Percentiles rank a stretch among this genome's conserved stretches.
These are phyloP conservation scores for Theristus sp. DNA, from an alignment of 2,888 invertebrate genomes.

Conservation along the genomic window DNA sequence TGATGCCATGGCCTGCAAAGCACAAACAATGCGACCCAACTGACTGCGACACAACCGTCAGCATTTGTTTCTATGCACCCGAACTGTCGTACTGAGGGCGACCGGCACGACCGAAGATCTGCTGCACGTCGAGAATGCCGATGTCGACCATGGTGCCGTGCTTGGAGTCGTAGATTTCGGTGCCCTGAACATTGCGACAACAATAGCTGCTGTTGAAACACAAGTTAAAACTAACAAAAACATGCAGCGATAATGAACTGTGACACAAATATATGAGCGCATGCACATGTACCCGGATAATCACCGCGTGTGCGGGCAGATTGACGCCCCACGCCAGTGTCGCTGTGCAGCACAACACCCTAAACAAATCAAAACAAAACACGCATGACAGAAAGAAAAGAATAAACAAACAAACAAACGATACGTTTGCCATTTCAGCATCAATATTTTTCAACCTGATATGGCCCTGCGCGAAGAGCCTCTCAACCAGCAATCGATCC, in stretches of 20 bases:
- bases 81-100: constrained; percentile 78
- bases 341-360: constrained; percentile 74
- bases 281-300: constrained; percentile 62
- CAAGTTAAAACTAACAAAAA: too few species aligned
- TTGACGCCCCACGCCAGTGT: constrained; percentile 99
- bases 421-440: too few species aligned
- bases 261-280: too few species aligned
- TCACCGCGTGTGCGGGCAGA: constrained; percentile 89
- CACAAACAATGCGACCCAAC: not conserved
- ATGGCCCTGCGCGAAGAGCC: constrained; percentile 66
- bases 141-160: constrained; percentile 81
- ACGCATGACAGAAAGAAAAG: too few species aligned
- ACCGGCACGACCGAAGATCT: constrained; percentile 84
- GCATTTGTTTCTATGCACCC: constrained; percentile 6
- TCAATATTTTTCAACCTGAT: too few species aligned
- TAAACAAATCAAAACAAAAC: too few species aligned
- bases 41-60: not conserved
- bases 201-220: not conserved
- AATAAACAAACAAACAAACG: too few species aligned
- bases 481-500: constrained; percentile 72
- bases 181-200: constrained; percentile 46
- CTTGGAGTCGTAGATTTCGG: constrained; percentile 89
- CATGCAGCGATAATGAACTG: not conserved
- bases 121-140: constrained; percentile 85
- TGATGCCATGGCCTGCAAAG: constrained; percentile 56